phyloP scores from a whole-genome alignment of 2,797 vertebrate species.

The Pachyuromys duprasi region DNA sequence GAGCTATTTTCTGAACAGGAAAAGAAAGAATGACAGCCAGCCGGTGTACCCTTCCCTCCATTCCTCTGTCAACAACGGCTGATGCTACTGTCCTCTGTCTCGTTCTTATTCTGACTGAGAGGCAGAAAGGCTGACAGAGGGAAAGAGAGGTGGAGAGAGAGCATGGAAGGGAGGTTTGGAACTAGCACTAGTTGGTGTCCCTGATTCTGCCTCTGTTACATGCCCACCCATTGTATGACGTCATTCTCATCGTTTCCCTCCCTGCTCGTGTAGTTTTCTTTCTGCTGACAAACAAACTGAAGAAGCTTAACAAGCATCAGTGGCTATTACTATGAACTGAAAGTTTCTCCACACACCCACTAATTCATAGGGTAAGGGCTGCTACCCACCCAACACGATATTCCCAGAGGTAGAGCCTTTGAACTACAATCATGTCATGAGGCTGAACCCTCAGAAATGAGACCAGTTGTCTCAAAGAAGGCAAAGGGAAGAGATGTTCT shows the following conservation, averaged over 20 bases:
- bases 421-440: neutral
- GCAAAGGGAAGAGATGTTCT: neutral
- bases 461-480: neutral
- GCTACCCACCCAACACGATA: neutral
- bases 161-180: neutral
- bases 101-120: neutral
- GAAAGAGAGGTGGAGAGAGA: accelerated
- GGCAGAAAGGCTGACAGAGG: neutral
- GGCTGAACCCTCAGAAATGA: neutral
- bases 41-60: neutral
- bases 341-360: neutral
- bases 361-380: neutral
- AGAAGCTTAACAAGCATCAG: neutral
- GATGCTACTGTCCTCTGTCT: neutral
- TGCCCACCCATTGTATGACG: neutral
- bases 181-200: neutral
- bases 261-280: neutral
- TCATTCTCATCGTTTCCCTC: neutral
- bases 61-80: neutral
- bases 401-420: neutral
- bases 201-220: neutral
- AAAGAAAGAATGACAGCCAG: neutral
- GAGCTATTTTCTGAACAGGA: neutral
- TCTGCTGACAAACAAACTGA: neutral
- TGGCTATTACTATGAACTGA: neutral